Base-by-base conservation (phyloP, 1,140 invertebrate species). In the Adelges cooleyi region DNA sequence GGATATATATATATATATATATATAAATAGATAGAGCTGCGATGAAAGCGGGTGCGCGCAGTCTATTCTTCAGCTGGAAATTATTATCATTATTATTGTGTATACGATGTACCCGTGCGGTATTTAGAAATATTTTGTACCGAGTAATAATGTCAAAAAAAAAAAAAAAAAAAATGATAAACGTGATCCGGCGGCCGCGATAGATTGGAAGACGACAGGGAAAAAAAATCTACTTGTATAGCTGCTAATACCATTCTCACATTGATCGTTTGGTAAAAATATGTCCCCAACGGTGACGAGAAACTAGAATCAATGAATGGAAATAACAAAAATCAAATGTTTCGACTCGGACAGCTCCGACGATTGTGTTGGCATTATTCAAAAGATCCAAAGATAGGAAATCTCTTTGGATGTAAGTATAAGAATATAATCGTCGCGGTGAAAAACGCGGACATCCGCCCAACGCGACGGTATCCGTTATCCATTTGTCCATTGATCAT, bases 1-100 rank as follows among this genome's bases (percentile, higher is more conserved):
- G 54, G 54, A 46, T 46, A 44, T 15, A 29, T 44, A 11, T 11
- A 29, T 44, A n/a, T n/a, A n/a, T n/a, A n/a, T n/a, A n/a, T n/a
- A n/a, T n/a, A n/a, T n/a, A n/a, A n/a, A n/a, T n/a, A n/a, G n/a
- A n/a, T n/a, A n/a, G n/a, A 48, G 42, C 40, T 20, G 46, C 29
- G 29, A 62, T 22, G 56, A 62, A 62, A 62, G 56, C 56, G 42
- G 56, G 42, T 46, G 42, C 33, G 25, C 11, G 42, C 25, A 20
- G 40, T 62, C 40, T 46, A 62, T 62, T 62, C 56, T 62, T 48
- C 17, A 42, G 17, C 20, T 25, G 25, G 56, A 62, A 62, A 62
- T 48, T 11, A 62, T 62, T 20, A 62, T 62, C 44, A 62, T 62
- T 62, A 8, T 62, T 46, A 18, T 48, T 48, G 8, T 33, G 9